Evolutionary conservation across 2,888 invertebrate genomes (phyloP).

Genomic region (Volucella zonaria): DNA sequence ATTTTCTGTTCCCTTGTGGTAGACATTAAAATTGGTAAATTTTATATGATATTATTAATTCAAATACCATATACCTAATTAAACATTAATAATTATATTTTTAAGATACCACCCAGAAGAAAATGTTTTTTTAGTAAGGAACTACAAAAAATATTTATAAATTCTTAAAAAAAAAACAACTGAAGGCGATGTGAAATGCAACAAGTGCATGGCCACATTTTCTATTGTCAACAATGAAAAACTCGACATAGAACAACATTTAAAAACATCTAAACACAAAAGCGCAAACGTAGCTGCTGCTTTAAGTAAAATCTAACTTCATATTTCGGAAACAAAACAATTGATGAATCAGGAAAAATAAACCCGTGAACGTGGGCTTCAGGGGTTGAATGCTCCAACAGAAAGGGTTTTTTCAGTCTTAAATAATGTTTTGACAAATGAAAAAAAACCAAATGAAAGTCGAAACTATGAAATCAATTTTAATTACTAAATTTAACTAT

Average conservation of each 20-base stretch:
- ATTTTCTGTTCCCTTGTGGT: constrained; percentile 19
- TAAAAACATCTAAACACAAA: constrained; percentile 23
- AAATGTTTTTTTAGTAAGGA: constrained; percentile 22
- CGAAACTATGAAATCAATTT: constrained; percentile 22
- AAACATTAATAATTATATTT: constrained; percentile 4
- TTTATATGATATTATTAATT: constrained; percentile 25
- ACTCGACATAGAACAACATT: constrained; percentile 26
- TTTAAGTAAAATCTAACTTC: constrained; percentile 22
- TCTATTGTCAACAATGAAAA: constrained; percentile 29
- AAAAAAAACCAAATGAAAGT: constrained; percentile 2
- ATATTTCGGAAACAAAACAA: constrained; percentile 28
- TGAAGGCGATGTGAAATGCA: too few relatives aligned
- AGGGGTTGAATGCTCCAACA: constrained; percentile 8
- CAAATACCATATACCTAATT: constrained; percentile 19
- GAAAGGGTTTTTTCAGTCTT: background rate
- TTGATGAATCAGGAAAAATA: constrained; percentile 21
- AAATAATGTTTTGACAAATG: constrained; percentile 5
- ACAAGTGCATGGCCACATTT: constrained; percentile 18
- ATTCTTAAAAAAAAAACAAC: constrained; percentile 8
- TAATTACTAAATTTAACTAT: constrained; percentile 17
- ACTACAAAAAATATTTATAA: constrained; percentile 1
- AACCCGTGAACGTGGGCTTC: constrained; percentile 31
- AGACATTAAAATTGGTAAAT: constrained; percentile 18
- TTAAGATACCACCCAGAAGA: constrained; percentile 22
- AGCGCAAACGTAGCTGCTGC: background rate